Conservation (phyloP, 2,113 vertebrate genomes). For the Brachypteracias leptosomus region DNA sequence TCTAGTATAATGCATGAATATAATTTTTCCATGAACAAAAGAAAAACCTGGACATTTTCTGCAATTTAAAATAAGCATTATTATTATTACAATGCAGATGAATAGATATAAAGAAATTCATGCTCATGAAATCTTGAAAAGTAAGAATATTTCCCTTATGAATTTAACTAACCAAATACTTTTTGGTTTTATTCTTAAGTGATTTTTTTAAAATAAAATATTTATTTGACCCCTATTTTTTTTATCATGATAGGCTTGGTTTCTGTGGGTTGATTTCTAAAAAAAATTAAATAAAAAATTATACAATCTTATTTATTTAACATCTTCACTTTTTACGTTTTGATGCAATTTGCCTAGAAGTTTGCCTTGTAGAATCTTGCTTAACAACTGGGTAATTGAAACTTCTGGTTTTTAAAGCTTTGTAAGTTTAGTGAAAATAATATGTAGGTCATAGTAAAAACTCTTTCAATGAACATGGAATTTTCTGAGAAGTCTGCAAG, state of each 20-base stretch:
- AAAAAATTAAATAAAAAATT: background rate
- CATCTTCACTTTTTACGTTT: background rate
- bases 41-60: background rate
- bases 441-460: background rate
- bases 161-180: background rate
- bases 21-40: background rate
- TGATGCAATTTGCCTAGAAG: background rate
- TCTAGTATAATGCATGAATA: background rate
- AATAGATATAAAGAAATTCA: background rate
- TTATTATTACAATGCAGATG: background rate
- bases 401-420: background rate
- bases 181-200: background rate
- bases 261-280: background rate
- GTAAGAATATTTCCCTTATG: background rate
- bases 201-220: background rate
- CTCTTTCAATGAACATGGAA: background rate
- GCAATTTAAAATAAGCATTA: background rate
- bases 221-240: background rate
- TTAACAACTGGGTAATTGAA: background rate
- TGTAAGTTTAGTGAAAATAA: background rate
- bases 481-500: background rate
- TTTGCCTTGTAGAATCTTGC: background rate
- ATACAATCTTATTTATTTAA: background rate
- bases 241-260: accelerated
- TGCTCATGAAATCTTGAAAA: background rate